These are phyloP conservation scores for Acleris literana DNA, from an alignment of 2,888 invertebrate genomes.

Conservation along the genomic window DNA sequence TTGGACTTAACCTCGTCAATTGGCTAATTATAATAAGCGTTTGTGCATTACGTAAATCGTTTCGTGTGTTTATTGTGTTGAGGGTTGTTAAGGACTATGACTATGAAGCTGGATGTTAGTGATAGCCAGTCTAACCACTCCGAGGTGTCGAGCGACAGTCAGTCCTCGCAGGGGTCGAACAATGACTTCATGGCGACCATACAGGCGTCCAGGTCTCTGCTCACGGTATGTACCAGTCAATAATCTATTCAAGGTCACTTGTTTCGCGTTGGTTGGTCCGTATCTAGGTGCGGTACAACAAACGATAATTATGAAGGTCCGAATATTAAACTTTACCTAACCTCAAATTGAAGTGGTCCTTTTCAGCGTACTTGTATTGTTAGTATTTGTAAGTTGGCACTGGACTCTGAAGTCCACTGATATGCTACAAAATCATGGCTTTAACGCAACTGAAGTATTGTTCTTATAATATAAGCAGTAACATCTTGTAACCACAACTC, in stretches of 20 bases:
- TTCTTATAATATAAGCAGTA: slow-evolving; percentile 5
- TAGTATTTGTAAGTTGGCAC: not conserved
- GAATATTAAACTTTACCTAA: slow-evolving; percentile 4
- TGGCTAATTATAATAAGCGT: slow-evolving; percentile 38
- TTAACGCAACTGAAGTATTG: not conserved
- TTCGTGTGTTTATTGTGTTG: slow-evolving; percentile 45
- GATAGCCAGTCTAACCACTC: slow-evolving; percentile 85
- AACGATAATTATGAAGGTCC: not conserved
- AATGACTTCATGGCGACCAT: slow-evolving; percentile 71
- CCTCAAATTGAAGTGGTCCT: not conserved
- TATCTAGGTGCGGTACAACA: slow-evolving; percentile 3
- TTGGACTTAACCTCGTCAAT: slow-evolving; percentile 48
- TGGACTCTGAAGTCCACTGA: not conserved
- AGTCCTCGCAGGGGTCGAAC: slow-evolving; percentile 83
- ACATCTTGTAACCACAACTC: slow-evolving; percentile 22
- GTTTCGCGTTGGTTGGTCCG: slow-evolving; percentile 2
- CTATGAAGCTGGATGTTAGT: slow-evolving; percentile 85
- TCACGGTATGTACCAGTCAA: slow-evolving; percentile 63
- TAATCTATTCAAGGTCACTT: slow-evolving; percentile 32
- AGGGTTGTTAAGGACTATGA: slow-evolving; percentile 64
- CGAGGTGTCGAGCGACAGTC: slow-evolving; percentile 84
- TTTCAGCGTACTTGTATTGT: too few species aligned
- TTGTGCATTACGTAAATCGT: slow-evolving; percentile 57
- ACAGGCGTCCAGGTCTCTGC: slow-evolving; percentile 65
- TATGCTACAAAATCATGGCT: too few species aligned